These are phyloP conservation scores for Poecilia velifera DNA, from an alignment of 2,797 vertebrate species.

Conservation along the genomic window DNA sequence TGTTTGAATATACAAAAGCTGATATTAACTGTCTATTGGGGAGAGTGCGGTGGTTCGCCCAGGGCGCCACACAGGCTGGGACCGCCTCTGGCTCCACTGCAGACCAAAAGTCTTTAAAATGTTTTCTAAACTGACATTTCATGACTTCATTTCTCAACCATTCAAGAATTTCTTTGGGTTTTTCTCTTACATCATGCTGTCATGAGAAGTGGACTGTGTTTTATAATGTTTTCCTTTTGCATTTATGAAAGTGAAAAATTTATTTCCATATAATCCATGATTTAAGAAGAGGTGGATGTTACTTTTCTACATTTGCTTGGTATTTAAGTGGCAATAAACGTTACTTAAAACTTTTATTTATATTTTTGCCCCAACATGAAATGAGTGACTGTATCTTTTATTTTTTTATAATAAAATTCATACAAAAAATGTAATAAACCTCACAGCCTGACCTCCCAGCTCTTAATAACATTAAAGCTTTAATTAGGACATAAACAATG, in stretches of 20 bases:
- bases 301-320: neutral
- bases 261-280: neutral
- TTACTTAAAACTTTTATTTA: neutral
- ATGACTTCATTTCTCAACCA: neutral
- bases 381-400: constrained; percentile 9
- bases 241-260: neutral
- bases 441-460: neutral
- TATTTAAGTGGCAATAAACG: neutral
- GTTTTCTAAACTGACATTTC: neutral
- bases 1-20: no score
- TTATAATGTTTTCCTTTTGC: neutral
- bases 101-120: neutral
- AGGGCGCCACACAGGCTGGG: no score
- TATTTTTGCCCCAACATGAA: neutral
- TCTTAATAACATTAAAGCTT: constrained; percentile 1
- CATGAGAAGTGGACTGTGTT: neutral
- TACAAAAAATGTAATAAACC: constrained; percentile 20
- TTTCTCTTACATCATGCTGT: neutral
- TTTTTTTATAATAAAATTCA: constrained; percentile 4
- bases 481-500: constrained; percentile 13
- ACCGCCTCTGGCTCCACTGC: neutral
- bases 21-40: no score
- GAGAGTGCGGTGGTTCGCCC: no score
- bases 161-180: neutral
- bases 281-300: neutral